A percentile compares a stretch with the other conserved stretches of the same genome.
These are phyloP conservation scores for Acropternis orthonyx DNA, from an alignment of 2,797 vertebrate genomes.

Conservation along the genomic window DNA sequence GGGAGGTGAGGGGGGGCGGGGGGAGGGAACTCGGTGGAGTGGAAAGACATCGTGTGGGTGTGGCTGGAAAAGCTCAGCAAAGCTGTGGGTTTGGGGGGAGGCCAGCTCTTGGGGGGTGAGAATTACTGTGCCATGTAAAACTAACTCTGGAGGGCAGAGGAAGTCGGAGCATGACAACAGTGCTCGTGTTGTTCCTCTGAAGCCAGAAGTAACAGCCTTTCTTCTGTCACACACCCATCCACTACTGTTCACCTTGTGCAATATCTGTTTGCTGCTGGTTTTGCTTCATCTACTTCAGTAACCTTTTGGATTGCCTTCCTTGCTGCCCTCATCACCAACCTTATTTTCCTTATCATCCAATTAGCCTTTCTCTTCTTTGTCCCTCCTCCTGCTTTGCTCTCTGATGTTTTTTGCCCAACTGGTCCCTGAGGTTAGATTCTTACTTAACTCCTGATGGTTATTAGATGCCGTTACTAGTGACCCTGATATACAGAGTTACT, in stretches of 20 bases:
- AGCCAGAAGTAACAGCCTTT: background rate
- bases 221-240: background rate
- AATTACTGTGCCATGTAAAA: background rate
- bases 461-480: background rate
- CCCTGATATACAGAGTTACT: background rate
- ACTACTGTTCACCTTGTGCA: rapidly evolving
- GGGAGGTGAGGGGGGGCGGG: too few species aligned
- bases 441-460: background rate
- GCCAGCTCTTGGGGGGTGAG: background rate
- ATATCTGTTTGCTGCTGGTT: background rate
- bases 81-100: background rate
- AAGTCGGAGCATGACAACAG: background rate
- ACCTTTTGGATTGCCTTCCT: background rate
- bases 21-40: background rate
- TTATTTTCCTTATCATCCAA: background rate
- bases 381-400: background rate
- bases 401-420: background rate
- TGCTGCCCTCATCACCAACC: background rate
- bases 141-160: background rate
- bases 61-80: background rate
- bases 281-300: background rate
- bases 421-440: background rate
- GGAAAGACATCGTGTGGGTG: background rate
- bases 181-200: background rate
- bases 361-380: background rate